Base-by-base conservation (phyloP, 2,113 vertebrate species). In the Chascanopsetta lugubris region DNA sequence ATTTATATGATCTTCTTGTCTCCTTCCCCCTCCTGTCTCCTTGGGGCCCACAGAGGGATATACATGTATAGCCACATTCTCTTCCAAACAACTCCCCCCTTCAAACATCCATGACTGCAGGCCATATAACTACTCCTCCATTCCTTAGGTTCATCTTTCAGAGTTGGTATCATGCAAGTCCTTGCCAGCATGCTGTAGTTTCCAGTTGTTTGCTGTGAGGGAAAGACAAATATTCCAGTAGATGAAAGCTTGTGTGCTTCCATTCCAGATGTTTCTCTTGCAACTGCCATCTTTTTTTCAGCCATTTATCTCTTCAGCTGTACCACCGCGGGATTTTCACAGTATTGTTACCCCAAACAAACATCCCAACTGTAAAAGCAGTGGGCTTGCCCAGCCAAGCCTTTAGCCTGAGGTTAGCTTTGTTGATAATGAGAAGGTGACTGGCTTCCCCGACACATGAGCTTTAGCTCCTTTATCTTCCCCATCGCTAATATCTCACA, bases 341-440 rank as follows among this genome's bases (percentile, higher is more conserved):
- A 40, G 65, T 70, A 78, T 87, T 84, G 80, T 84, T 55, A 59
- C 72, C 72, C 71, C 58, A 87, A 90, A 88, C 87, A 85, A 88
- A 82, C 80, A 75, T 80, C 81, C 83, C 48, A 84, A 84, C 84
- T 72, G 80, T 86, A 57, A 75, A 68, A 81, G 38, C 56, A 21
- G 30, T 22, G 50, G 75, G 57, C 89, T 69, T 85, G 90, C 74
- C 83, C 64, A 20, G 83, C 55, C 89, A 88, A 72, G 85, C 81
- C 67, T 77, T 53, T 56, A 32, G 75, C 86, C 70, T 22, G 54
- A 79, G 84, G 83, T 69, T 38, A 61, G 59, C 67, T 78, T 77
- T 73, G 69, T 64, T 55, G 48, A 80, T 75, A 76, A 77, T 65
- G 29, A 72, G 56, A 79, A 48, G 62, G 38, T 34, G 49, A 54